These are phyloP conservation scores for Macrotus californicus DNA, from an alignment of 2,113 vertebrate species.

Conservation along the genomic window DNA sequence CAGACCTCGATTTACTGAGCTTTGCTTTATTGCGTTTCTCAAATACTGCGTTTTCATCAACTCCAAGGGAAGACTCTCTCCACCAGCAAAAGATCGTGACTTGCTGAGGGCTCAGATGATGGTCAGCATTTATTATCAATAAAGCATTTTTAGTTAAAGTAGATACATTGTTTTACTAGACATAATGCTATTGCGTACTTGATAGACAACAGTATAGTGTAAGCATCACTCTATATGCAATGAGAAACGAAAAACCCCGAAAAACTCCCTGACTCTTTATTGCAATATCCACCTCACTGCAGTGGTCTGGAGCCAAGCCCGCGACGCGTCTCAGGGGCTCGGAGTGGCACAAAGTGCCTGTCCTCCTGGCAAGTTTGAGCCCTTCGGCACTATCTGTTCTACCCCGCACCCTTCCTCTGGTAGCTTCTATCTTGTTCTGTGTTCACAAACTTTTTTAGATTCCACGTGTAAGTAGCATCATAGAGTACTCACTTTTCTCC, in stretches of 20 bases:
- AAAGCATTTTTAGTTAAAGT: background rate
- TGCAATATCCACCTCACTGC: background rate
- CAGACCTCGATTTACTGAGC: background rate
- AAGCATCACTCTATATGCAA: background rate
- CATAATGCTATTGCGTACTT: background rate
- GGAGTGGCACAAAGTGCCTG: background rate
- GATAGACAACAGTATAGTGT: no score
- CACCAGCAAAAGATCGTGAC: background rate
- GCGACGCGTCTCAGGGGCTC: background rate
- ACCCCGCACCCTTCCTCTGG: background rate
- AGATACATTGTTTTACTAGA: no score
- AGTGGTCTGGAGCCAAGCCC: background rate
- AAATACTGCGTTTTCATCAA: background rate
- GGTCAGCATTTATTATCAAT: background rate
- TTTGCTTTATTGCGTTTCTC: background rate
- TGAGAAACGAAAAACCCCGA: background rate
- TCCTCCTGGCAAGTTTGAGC: accelerated
- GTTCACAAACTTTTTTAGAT: background rate
- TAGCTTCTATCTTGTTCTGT: background rate
- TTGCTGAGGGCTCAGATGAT: background rate
- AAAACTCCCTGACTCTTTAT: no score
- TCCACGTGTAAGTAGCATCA: background rate
- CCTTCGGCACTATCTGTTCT: background rate
- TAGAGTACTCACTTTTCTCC: background rate
- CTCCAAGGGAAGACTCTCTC: background rate